phyloP scores from a whole-genome alignment of 2,888 invertebrate genomes.

The Antheraea yamamai region DNA sequence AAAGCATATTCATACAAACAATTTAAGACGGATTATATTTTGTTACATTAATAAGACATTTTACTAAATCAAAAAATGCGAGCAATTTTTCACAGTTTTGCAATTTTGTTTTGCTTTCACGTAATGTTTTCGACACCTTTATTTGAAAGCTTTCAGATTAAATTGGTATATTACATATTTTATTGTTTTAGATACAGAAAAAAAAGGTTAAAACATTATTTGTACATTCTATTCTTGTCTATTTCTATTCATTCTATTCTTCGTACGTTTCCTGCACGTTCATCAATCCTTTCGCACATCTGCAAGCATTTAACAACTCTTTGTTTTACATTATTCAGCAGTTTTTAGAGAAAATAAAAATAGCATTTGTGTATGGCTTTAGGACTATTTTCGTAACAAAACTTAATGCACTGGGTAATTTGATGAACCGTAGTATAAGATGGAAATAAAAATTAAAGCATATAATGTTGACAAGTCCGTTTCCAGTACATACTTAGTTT shows the following conservation, averaged over 20 bases:
- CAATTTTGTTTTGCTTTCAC: not conserved
- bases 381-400: not conserved
- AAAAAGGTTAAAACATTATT: not conserved
- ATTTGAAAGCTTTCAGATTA: not conserved
- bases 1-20: not conserved
- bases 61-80: not conserved
- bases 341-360: not conserved
- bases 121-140: not conserved
- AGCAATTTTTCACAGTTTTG: not conserved
- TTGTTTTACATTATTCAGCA: not conserved
- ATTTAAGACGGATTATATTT: not conserved
- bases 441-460: not conserved
- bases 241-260: not conserved
- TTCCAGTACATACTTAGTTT: not conserved
- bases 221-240: not conserved
- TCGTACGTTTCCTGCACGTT: too few relatives aligned
- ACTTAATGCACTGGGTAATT: not conserved
- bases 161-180: too few relatives aligned
- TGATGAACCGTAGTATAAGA: too few relatives aligned
- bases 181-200: too few relatives aligned
- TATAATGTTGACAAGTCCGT: not conserved
- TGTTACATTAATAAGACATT: not conserved
- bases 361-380: not conserved
- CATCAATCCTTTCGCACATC: not conserved
- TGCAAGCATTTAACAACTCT: not conserved